phyloP scores from a whole-genome alignment of 2,113 vertebrate genomes.

The Condylura cristata region DNA sequence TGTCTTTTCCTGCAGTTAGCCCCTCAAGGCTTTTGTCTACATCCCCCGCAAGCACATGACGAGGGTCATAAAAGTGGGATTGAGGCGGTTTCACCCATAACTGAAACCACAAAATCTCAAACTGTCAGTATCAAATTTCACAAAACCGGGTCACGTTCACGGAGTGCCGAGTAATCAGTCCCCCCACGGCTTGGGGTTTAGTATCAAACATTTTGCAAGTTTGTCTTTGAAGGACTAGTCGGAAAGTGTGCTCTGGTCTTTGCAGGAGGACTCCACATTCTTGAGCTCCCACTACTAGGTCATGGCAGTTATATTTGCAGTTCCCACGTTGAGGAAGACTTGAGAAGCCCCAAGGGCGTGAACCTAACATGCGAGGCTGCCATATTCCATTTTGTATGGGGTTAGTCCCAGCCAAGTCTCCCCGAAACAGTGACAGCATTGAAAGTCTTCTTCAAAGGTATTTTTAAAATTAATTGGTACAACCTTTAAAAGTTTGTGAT shows the following conservation, averaged over 20 bases:
- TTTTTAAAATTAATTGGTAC: neutral
- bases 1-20: conserved; percentile 72
- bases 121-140: conserved; percentile 68
- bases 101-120: conserved; percentile 72
- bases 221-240: conserved; percentile 77
- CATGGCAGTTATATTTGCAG: conserved; percentile 76
- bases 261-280: conserved; percentile 53
- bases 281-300: conserved; percentile 76
- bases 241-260: conserved; percentile 68
- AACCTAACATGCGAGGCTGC: neutral
- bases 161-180: conserved; percentile 75
- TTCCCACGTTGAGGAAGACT: neutral
- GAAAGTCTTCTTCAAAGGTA: neutral
- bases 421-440: neutral
- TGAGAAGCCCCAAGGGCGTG: neutral
- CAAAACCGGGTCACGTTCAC: conserved; percentile 79
- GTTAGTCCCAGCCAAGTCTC: neutral
- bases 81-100: conserved; percentile 74
- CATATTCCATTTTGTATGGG: neutral
- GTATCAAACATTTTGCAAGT: conserved; percentile 53
- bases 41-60: conserved; percentile 77
- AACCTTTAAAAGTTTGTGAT: neutral
- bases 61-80: conserved; percentile 75
- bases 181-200: conserved; percentile 60
- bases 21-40: conserved; percentile 80